phyloP scores from a whole-genome alignment of 2,888 invertebrate genomes.

The Graphium colonna region DNA sequence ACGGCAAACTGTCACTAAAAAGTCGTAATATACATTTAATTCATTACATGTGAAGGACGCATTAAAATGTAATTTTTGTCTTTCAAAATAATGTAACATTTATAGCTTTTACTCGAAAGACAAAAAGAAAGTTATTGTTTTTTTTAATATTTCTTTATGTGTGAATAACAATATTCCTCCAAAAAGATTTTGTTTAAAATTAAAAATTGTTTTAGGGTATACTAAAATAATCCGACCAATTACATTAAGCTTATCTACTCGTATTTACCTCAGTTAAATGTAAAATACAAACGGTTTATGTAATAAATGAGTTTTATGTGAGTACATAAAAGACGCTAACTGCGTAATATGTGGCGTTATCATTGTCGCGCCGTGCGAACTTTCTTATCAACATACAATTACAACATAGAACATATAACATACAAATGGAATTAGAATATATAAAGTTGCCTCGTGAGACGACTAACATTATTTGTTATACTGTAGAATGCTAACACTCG shows the following conservation, averaged over 20 bases:
- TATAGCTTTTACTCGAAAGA: no score
- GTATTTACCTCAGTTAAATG: neutral
- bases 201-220: no score
- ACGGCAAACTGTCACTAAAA: no score
- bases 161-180: no score
- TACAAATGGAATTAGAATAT: neutral
- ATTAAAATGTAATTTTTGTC: no score
- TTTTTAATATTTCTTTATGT: no score
- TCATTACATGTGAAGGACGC: no score
- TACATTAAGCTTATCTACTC: neutral
- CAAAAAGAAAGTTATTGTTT: no score
- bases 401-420: no score
- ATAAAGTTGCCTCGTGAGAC: neutral
- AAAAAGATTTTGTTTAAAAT: no score
- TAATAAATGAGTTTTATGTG: neutral
- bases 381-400: neutral
- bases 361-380: neutral
- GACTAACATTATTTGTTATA: neutral
- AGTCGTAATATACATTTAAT: no score
- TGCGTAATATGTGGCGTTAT: neutral
- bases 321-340: neutral
- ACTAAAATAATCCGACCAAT: neutral
- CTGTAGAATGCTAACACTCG: neutral
- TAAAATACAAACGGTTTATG: neutral
- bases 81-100: neutral